A percentile compares a stretch with the other conserved stretches of the same genome.
Evolutionary conservation across 64 coral and sea anemone species (phyloP).

Genomic region (Porites lutea): DNA sequence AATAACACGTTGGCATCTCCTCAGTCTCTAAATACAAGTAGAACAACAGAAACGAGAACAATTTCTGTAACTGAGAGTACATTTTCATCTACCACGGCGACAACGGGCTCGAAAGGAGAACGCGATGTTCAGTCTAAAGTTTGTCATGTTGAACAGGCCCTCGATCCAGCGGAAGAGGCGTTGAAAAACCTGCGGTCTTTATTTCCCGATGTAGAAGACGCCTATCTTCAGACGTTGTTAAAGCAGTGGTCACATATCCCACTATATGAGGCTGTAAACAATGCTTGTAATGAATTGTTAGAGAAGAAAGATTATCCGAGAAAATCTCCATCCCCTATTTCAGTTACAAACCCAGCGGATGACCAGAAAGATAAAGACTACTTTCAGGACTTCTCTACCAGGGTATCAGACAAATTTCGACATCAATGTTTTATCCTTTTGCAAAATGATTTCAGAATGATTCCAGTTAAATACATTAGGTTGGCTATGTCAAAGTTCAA

Average conservation of each 20-base stretch:
- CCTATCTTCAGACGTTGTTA: constrained; percentile 60
- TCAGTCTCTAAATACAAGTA: background rate
- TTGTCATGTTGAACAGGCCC: background rate
- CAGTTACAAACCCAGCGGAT: background rate
- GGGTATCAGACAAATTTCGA: constrained; percentile 10
- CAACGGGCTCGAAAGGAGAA: background rate
- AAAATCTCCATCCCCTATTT: background rate
- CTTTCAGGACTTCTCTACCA: constrained; percentile 72
- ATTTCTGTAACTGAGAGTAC: background rate
- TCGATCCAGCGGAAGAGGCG: background rate
- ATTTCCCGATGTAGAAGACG: constrained; percentile 79
- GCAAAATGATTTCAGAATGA: constrained; percentile 70
- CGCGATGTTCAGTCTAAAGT: background rate
- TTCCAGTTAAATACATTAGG: constrained; percentile 67
- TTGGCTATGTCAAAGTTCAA: constrained; percentile 50
- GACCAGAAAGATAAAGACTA: constrained; percentile 58
- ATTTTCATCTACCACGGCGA: background rate
- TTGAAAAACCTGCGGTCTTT: constrained; percentile 36
- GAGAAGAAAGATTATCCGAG: constrained; percentile 74
- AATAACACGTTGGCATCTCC: background rate
- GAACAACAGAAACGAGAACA: background rate
- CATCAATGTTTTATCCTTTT: constrained; percentile 64
- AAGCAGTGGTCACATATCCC: constrained; percentile 47
- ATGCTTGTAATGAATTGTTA: constrained; percentile 70
- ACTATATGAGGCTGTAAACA: constrained; percentile 18